A percentile compares a stretch with the other conserved stretches of the same genome.
phyloP scores from a whole-genome alignment of 2,113 vertebrate genomes.

The Holacanthus passer region DNA sequence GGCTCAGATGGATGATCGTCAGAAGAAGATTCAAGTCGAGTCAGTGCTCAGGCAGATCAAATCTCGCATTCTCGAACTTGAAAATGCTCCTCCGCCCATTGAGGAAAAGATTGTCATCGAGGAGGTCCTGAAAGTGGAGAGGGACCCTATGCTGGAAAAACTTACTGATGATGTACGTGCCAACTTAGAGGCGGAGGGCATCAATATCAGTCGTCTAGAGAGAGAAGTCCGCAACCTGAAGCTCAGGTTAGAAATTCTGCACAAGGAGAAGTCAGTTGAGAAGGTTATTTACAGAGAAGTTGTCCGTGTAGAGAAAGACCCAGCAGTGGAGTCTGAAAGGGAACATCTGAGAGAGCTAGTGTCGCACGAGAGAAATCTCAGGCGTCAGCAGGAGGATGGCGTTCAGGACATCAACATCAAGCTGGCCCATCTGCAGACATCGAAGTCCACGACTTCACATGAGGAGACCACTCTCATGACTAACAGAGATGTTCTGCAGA shows the following conservation, averaged over 20 bases:
- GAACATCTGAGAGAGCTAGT: slow-evolving; percentile 87
- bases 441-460: slow-evolving; percentile 81
- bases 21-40: slow-evolving; percentile 90
- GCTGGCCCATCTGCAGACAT: slow-evolving; percentile 83
- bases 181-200: slow-evolving; percentile 86
- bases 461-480: slow-evolving; percentile 86
- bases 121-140: slow-evolving; percentile 95
- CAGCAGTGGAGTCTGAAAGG: slow-evolving; percentile 87
- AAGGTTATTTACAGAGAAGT: slow-evolving; percentile 96
- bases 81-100: slow-evolving; percentile 84
- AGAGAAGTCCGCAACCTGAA: slow-evolving; percentile 89
- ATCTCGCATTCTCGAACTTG: slow-evolving; percentile 89
- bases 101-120: slow-evolving; percentile 95
- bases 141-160: slow-evolving; percentile 90
- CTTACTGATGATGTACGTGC: slow-evolving; percentile 82
- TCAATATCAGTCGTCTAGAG: slow-evolving; percentile 83
- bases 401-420: slow-evolving; percentile 82
- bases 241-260: slow-evolving; percentile 88
- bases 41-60: slow-evolving; percentile 91
- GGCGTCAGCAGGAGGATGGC: slow-evolving; percentile 87
- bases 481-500: slow-evolving; percentile 80
- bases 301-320: slow-evolving; percentile 95
- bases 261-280: slow-evolving; percentile 91
- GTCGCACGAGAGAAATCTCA: slow-evolving; percentile 84
- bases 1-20: slow-evolving; percentile 88